Evolutionary conservation across 2,113 vertebrate species (phyloP).

Genomic region (Leptodactylus fuscus): DNA sequence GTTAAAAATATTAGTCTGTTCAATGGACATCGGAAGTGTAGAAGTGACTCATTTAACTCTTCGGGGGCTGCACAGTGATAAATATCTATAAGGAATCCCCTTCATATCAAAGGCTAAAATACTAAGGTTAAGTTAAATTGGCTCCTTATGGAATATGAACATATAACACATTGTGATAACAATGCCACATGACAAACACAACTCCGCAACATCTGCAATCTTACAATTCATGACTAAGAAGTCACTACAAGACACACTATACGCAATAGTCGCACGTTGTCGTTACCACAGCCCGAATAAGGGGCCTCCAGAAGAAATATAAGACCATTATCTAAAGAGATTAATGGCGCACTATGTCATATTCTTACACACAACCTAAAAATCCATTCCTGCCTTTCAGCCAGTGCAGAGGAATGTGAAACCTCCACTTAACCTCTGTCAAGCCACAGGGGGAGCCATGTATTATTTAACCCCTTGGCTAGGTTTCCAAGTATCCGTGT

Average conservation of each 20-base stretch:
- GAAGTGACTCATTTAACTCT: no score
- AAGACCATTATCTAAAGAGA: not conserved
- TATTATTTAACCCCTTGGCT: slow-evolving; percentile 15
- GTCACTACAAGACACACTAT: no score
- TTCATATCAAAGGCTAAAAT: no score
- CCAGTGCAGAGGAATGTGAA: slow-evolving; percentile 36
- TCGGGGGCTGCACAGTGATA: no score
- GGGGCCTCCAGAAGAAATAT: no score
- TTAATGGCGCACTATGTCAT: not conserved
- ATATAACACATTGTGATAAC: not conserved
- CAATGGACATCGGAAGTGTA: no score
- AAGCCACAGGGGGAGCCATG: not conserved
- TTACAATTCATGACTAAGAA: not conserved
- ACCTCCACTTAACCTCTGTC: slow-evolving; percentile 17
- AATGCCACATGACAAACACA: not conserved
- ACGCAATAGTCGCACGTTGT: no score
- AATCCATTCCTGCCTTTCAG: not conserved
- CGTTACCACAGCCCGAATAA: no score
- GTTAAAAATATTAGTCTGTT: no score
- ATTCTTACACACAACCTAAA: not conserved
- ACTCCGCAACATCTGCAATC: not conserved
- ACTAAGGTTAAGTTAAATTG: no score
- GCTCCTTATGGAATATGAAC: no score
- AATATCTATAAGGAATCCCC: no score
- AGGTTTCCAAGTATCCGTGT: not conserved